phyloP scores from a whole-genome alignment of 2,888 invertebrate species.

The Brenthis ino region DNA sequence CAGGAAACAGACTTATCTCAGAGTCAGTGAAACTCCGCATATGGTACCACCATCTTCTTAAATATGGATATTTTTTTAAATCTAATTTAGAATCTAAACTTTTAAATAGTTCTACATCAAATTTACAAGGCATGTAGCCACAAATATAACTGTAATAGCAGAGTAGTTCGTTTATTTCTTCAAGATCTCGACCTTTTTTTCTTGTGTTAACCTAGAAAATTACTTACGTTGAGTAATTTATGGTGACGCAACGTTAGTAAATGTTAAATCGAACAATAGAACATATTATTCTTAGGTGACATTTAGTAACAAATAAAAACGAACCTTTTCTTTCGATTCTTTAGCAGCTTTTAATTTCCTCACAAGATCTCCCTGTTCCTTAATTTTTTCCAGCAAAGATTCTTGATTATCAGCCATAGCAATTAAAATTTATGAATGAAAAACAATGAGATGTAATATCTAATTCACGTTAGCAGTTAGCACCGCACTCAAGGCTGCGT shows the following conservation, averaged over 20 bases:
- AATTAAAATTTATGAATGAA: slow-evolving; percentile 21
- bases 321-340: slow-evolving; percentile 89
- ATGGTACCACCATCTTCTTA: slow-evolving; percentile 84
- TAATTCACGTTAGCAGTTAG: slow-evolving; percentile 22
- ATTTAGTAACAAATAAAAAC: slow-evolving; percentile 40
- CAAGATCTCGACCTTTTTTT: slow-evolving; percentile 52
- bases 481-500: slow-evolving; percentile 52
- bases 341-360: slow-evolving; percentile 91
- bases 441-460: slow-evolving; percentile 20
- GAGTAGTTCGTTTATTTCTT: slow-evolving; percentile 70
- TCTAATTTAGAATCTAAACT: slow-evolving; percentile 56
- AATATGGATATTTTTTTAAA: slow-evolving; percentile 67
- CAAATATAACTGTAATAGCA: slow-evolving; percentile 81
- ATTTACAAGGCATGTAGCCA: slow-evolving; percentile 79
- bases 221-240: slow-evolving; percentile 37
- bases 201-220: slow-evolving; percentile 62
- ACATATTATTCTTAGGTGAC: slow-evolving; percentile 14
- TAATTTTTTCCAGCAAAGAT: slow-evolving; percentile 65
- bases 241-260: slow-evolving; percentile 30
- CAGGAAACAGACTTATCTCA: slow-evolving; percentile 74
- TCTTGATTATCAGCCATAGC: slow-evolving; percentile 69
- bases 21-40: slow-evolving; percentile 81
- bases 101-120: slow-evolving; percentile 72
- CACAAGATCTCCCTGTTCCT: slow-evolving; percentile 90
- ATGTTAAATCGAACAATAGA: slow-evolving; percentile 15